A percentile compares a stretch with the other conserved stretches of the same genome.
phyloP scores from a whole-genome alignment of 2,888 invertebrate species.

The Mythimna lalbum region DNA sequence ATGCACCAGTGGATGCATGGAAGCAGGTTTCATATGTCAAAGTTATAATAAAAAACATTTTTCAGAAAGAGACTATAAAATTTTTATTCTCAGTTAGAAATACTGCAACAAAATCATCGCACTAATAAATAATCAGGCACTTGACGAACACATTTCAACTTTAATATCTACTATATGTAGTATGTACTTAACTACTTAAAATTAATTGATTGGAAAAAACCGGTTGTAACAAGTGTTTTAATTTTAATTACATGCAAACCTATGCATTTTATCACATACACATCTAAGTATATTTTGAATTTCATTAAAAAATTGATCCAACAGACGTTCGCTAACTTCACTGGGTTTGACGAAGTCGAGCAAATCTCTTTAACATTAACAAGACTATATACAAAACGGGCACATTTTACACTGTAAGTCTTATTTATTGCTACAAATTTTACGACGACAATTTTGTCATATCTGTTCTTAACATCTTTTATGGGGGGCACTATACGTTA shows the following conservation, averaged over 20 bases:
- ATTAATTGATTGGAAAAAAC: slow-evolving; percentile 15
- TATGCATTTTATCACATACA: slow-evolving; percentile 5
- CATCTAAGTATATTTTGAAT: neutral
- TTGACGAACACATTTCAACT: slow-evolving; percentile 41
- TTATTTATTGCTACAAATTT: neutral
- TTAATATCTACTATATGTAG: neutral
- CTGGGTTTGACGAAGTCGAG: slow-evolving; percentile 10
- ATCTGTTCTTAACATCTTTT: neutral
- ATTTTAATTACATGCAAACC: neutral
- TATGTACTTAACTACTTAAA: slow-evolving; percentile 5
- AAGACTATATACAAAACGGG: neutral
- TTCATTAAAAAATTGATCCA: neutral
- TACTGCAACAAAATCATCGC: slow-evolving; percentile 23
- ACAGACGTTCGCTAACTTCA: neutral
- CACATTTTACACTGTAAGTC: neutral
- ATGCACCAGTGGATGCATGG: neutral
- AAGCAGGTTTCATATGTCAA: neutral
- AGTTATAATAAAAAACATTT: slow-evolving; percentile 19
- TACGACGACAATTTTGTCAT: neutral
- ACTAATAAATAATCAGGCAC: slow-evolving; percentile 43
- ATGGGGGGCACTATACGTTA: neutral
- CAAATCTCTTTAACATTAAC: neutral
- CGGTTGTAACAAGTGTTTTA: slow-evolving; percentile 4
- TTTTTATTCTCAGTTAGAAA: slow-evolving; percentile 33
- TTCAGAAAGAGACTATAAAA: slow-evolving; percentile 11